Conservation (phyloP, 2,113 vertebrate genomes). For the Percina caprodes region DNA sequence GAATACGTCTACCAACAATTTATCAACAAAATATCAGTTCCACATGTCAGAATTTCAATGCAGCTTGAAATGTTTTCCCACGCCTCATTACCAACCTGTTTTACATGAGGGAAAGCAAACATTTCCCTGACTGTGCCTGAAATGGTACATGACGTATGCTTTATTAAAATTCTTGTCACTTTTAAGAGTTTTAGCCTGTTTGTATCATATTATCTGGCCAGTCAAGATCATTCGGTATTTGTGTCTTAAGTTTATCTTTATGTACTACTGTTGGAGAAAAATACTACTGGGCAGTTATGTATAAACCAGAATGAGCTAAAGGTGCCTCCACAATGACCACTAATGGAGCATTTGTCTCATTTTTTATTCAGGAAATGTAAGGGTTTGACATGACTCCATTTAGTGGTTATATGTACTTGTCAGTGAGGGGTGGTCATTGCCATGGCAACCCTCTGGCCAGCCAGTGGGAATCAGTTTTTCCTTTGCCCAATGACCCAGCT, state of each 20-base stretch:
- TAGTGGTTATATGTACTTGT: neutral
- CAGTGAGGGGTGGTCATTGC: neutral
- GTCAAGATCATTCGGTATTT: neutral
- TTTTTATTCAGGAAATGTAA: neutral
- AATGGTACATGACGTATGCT: conserved; percentile 17
- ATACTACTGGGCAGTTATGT: neutral
- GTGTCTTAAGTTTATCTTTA: neutral
- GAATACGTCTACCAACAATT: conserved; percentile 27
- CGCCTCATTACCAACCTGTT: conserved; percentile 49
- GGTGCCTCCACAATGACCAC: neutral
- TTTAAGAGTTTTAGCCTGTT: conserved; percentile 1
- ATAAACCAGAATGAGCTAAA: neutral
- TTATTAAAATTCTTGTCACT: conserved; percentile 31
- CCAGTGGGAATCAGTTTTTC: neutral
- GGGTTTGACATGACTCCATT: neutral
- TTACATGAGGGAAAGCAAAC: neutral
- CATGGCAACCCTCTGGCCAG: conserved; percentile 12
- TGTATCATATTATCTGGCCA: neutral
- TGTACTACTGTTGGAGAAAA: neutral
- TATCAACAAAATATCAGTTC: conserved; percentile 39
- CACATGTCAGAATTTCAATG: conserved; percentile 43
- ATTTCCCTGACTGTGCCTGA: conserved; percentile 27
- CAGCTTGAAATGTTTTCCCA: conserved; percentile 53
- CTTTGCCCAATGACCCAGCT: neutral
- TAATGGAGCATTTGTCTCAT: neutral